These are phyloP conservation scores for Polietes domitor DNA, from an alignment of 2,888 invertebrate species.

Conservation along the genomic window DNA sequence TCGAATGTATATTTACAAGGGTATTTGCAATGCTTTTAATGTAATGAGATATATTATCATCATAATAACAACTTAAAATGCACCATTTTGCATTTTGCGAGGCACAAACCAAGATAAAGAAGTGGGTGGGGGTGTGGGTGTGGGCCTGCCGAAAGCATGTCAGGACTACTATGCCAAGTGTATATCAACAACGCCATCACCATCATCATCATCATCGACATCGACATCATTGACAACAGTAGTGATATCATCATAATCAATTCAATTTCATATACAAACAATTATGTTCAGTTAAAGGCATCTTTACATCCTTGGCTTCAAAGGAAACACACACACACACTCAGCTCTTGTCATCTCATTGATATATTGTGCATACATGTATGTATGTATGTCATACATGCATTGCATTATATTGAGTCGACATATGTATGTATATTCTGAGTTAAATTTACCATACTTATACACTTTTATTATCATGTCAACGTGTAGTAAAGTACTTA, in stretches of 20 bases:
- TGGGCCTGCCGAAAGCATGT: not conserved
- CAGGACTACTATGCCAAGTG: not conserved
- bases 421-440: not conserved
- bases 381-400: constrained; percentile 36
- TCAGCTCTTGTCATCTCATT: not conserved
- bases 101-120: not conserved
- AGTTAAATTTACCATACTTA: constrained; percentile 49
- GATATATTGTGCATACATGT: constrained; percentile 16
- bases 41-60: constrained; percentile 77
- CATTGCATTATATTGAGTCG: not conserved
- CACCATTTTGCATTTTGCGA: not conserved
- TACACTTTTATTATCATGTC: constrained; percentile 5
- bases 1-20: constrained; percentile 55
- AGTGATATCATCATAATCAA: constrained; percentile 56
- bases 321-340: constrained; percentile 20
- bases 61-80: constrained; percentile 64
- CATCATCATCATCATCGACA: constrained; percentile 12
- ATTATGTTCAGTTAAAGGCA: constrained; percentile 54
- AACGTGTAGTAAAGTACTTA: not conserved
- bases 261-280: constrained; percentile 64
- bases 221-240: constrained; percentile 31
- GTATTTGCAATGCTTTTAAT: constrained; percentile 77
- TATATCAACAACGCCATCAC: not conserved
- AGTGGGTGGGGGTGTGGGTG: not conserved
- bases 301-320: constrained; percentile 13